These are phyloP conservation scores for Cantharis nigra DNA, from an alignment of 2,888 invertebrate genomes.

Conservation along the genomic window DNA sequence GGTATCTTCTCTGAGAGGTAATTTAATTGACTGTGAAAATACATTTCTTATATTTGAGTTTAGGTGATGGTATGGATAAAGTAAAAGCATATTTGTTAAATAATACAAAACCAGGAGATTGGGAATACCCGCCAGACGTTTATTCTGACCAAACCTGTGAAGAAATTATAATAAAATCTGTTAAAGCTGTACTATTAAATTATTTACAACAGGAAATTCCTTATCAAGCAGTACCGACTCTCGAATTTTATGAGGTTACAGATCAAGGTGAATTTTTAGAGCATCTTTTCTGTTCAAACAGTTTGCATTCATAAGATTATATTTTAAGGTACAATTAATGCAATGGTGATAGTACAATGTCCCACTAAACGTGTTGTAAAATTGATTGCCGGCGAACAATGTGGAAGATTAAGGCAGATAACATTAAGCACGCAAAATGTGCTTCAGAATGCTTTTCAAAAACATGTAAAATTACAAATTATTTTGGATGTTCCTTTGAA, in stretches of 20 bases:
- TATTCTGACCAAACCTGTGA: slow-evolving; percentile 78
- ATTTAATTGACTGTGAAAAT: slow-evolving; percentile 66
- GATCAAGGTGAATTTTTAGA: slow-evolving; percentile 57
- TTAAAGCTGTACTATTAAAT: slow-evolving; percentile 84
- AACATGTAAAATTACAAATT: slow-evolving; percentile 47
- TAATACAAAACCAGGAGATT: slow-evolving; percentile 67
- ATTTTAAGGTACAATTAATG: slow-evolving; percentile 58
- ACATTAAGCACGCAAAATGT: slow-evolving; percentile 56
- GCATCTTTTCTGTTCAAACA: neutral
- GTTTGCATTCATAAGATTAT: neutral
- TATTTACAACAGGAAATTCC: slow-evolving; percentile 85
- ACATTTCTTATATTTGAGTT: neutral
- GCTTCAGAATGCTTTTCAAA: slow-evolving; percentile 50
- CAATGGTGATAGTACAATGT: slow-evolving; percentile 67
- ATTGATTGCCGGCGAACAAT: slow-evolving; percentile 70
- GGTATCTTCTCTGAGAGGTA: slow-evolving; percentile 81
- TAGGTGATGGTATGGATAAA: slow-evolving; percentile 50
- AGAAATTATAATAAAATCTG: slow-evolving; percentile 71
- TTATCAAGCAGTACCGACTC: slow-evolving; percentile 68
- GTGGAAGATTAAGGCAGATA: slow-evolving; percentile 73
- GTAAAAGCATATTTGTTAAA: slow-evolving; percentile 65
- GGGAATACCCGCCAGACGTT: slow-evolving; percentile 68
- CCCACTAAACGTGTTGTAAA: slow-evolving; percentile 65
- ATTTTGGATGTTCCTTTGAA: slow-evolving; percentile 32
- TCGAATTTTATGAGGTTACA: slow-evolving; percentile 69